Base-by-base conservation (phyloP, 1,140 invertebrate genomes). In the Trichogramma pretiosum region DNA sequence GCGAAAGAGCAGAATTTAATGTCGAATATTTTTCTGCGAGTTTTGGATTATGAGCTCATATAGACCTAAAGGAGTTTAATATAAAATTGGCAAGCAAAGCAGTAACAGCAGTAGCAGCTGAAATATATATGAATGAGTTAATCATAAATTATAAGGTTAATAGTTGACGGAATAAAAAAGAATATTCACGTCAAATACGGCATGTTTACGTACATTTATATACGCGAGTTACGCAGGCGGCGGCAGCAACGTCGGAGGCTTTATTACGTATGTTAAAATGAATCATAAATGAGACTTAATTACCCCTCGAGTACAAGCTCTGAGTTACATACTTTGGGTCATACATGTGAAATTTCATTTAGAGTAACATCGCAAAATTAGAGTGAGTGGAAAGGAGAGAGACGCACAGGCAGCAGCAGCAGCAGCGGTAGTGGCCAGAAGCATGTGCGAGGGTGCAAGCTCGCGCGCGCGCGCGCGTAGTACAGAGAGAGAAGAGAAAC, bases 221-320 rank as follows among this genome's bases (percentile, higher is more conserved):
- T n/a, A n/a, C n/a, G n/a, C n/a, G n/a, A n/a, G n/a, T n/a, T n/a
- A n/a, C n/a, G n/a, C n/a, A n/a, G n/a, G n/a, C n/a, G n/a, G n/a
- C n/a, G n/a, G n/a, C n/a, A n/a, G n/a, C n/a, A n/a, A n/a, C n/a
- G n/a, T n/a, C n/a, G n/a, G n/a, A n/a, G n/a, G 33, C 18, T 51
- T 46, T 50, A 45, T 45, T 45, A 46, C 32, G 16, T 21, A 45
- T 19, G 34, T 47, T 47, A 43, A 52, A 52, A 47, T 47, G 50
- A 52, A 43, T 52, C 39, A 37, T 47, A 52, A 52, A 52, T 52
- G 44, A 47, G 40, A 52, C 46, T 52, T 37, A 52, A 52, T 52
- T 52, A 43, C 50, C 39, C 40, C 13, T 3, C 23, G 26, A 28
- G 40, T 46, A 46, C 49, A 46, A 42, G n/a, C n/a, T n/a, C 22